Evolutionary conservation across 2,113 vertebrate genomes (phyloP).

Genomic region (Solea solea): DNA sequence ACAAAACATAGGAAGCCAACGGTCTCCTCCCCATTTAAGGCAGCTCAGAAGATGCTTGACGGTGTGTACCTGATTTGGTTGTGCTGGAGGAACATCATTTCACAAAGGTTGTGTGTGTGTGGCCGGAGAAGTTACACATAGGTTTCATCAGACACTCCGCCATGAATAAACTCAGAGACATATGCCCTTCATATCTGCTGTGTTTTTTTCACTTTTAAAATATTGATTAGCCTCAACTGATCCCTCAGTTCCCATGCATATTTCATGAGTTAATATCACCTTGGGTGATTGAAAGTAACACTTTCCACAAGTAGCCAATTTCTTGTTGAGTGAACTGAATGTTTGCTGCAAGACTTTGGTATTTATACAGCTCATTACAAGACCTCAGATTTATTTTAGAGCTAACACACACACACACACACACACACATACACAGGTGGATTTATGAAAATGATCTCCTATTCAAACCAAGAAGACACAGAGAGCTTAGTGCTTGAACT

Average conservation of each 20-base stretch:
- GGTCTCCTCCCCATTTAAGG: constrained; percentile 59
- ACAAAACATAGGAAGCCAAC: constrained; percentile 57
- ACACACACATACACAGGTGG: constrained; percentile 1
- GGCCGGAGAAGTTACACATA: constrained; percentile 65
- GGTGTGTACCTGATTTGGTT: constrained; percentile 69
- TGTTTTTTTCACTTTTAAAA: constrained; percentile 64
- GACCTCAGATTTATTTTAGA: constrained; percentile 3
- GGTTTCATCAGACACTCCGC: constrained; percentile 75
- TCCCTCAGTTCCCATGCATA: constrained; percentile 57
- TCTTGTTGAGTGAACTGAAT: constrained; percentile 41
- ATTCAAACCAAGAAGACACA: constrained; percentile 10
- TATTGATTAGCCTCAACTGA: constrained; percentile 62
- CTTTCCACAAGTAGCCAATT: constrained; percentile 41
- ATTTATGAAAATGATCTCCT: constrained; percentile 23
- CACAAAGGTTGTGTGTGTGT: constrained; percentile 55
- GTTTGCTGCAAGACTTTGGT: constrained; percentile 28
- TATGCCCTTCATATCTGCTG: constrained; percentile 64
- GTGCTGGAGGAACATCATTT: constrained; percentile 66
- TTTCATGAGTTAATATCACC: constrained; percentile 66
- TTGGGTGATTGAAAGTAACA: constrained; percentile 50
- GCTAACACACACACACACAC: not conserved
- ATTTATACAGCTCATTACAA: constrained; percentile 45
- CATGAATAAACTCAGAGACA: constrained; percentile 79
- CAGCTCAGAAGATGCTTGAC: constrained; percentile 69
- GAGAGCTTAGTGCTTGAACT: constrained; percentile 25